phyloP scores from a whole-genome alignment of 2,888 invertebrate species.

The Rhabditoides inermis region DNA sequence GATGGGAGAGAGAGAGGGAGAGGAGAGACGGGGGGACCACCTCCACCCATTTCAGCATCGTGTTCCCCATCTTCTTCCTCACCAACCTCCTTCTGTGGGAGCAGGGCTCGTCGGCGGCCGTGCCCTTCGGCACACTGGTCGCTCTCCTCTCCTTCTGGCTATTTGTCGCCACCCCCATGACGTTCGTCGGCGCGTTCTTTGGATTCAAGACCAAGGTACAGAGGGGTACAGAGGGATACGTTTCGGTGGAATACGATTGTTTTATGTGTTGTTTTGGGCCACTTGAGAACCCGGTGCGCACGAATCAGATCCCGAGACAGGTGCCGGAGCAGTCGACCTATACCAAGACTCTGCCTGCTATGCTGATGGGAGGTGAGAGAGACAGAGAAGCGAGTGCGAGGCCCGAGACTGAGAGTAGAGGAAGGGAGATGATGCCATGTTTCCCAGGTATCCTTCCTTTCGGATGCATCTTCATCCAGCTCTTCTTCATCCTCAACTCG shows the following conservation, averaged over 20 bases:
- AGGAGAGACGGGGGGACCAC: constrained; percentile 84
- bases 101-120: constrained; percentile 85
- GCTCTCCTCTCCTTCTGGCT: constrained; percentile 91
- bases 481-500: constrained; percentile 96
- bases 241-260: too few relatives aligned
- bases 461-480: constrained; percentile 94
- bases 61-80: constrained; percentile 88
- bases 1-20: too few relatives aligned
- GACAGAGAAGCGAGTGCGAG: too few relatives aligned
- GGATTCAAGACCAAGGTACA: constrained; percentile 92
- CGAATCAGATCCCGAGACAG: constrained; percentile 94
- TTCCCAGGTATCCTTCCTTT: constrained; percentile 97
- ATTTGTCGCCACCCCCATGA: constrained; percentile 87
- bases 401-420: too few relatives aligned
- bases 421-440: too few relatives aligned
- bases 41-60: constrained; percentile 75
- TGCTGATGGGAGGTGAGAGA: constrained; percentile 90
- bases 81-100: constrained; percentile 94
- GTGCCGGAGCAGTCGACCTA: constrained; percentile 88
- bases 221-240: too few relatives aligned
- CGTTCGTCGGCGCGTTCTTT: constrained; percentile 92
- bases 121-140: constrained; percentile 89
- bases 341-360: constrained; percentile 82
- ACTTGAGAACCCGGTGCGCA: constrained; percentile 79
- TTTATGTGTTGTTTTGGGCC: too few relatives aligned